These are phyloP conservation scores for Saguinus midas DNA, from an alignment of 2,113 vertebrate species.

Conservation along the genomic window DNA sequence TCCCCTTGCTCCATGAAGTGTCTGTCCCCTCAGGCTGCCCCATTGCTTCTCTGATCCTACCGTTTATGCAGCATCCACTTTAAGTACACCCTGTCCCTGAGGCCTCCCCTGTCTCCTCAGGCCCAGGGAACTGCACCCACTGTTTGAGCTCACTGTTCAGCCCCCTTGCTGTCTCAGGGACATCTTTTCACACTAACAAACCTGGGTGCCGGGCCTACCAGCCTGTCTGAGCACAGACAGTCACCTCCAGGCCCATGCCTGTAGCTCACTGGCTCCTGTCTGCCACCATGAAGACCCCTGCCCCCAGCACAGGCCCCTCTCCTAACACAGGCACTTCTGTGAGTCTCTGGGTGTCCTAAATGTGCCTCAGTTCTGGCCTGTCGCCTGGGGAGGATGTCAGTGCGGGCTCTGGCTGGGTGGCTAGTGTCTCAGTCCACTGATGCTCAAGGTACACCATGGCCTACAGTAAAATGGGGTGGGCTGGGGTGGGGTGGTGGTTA, in stretches of 20 bases:
- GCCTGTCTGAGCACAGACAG: not conserved
- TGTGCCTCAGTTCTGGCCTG: not conserved
- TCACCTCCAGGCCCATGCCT: not conserved
- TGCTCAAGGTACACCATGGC: not conserved
- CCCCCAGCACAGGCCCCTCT: not conserved
- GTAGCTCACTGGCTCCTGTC: not conserved
- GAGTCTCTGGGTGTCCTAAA: not conserved
- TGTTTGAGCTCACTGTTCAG: not conserved
- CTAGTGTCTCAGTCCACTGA: not conserved
- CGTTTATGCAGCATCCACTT: not conserved
- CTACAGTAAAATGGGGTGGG: not conserved
- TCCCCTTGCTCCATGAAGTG: not conserved
- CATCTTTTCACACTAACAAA: not conserved
- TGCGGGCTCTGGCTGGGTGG: too few relatives aligned
- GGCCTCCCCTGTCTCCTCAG: not conserved
- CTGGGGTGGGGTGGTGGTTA: not conserved
- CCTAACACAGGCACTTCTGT: not conserved
- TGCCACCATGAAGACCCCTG: not conserved
- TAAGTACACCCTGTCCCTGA: not conserved
- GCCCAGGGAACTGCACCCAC: not conserved
- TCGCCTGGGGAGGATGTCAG: not conserved
- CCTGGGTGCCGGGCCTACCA: too few relatives aligned
- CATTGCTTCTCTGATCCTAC: not conserved
- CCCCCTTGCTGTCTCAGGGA: not conserved
- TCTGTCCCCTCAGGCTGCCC: not conserved